phyloP scores from a whole-genome alignment of 2,888 invertebrate species.

The Drosophila ezoana region DNA sequence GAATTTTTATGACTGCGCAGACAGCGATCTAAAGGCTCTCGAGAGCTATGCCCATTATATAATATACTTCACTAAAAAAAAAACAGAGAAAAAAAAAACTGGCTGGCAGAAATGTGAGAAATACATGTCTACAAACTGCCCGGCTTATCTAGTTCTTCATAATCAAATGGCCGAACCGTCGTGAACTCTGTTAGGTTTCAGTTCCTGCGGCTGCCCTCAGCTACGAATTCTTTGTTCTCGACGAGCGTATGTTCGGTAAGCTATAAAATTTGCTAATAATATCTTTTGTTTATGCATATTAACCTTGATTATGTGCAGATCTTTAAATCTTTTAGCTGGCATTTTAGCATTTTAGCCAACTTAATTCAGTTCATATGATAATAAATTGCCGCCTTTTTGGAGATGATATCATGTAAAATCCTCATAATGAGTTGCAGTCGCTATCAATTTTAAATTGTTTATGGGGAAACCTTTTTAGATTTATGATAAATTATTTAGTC shows the following conservation, averaged over 20 bases:
- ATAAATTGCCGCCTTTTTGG: conserved; percentile 17
- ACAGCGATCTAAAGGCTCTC: conserved; percentile 30
- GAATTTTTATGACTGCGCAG: conserved; percentile 70
- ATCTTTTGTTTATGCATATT: conserved; percentile 39
- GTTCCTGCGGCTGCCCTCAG: conserved; percentile 4
- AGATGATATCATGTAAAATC: conserved; percentile 18
- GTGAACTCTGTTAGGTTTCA: conserved; percentile 6
- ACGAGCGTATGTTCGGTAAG: conserved; percentile 29
- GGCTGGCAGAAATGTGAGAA: conserved; percentile 14
- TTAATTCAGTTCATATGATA: conserved; percentile 18
- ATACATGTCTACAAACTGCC: conserved; percentile 22
- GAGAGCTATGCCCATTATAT: conserved; percentile 28
- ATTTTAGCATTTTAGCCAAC: conserved; percentile 46
- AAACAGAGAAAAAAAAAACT: not conserved
- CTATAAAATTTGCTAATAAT: conserved; percentile 56
- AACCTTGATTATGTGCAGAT: conserved; percentile 33
- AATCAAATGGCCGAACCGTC: conserved; percentile 18
- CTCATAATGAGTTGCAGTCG: conserved; percentile 16
- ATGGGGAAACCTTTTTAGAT: not conserved
- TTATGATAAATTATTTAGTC: not conserved
- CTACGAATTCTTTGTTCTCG: conserved; percentile 17
- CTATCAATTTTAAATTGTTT: conserved; percentile 14
- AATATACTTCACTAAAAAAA: conserved; percentile 19
- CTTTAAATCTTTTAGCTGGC: conserved; percentile 32
- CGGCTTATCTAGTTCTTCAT: conserved; percentile 31